These are phyloP conservation scores for Phainopepla nitens DNA, from an alignment of 2,113 vertebrate genomes.

Conservation along the genomic window DNA sequence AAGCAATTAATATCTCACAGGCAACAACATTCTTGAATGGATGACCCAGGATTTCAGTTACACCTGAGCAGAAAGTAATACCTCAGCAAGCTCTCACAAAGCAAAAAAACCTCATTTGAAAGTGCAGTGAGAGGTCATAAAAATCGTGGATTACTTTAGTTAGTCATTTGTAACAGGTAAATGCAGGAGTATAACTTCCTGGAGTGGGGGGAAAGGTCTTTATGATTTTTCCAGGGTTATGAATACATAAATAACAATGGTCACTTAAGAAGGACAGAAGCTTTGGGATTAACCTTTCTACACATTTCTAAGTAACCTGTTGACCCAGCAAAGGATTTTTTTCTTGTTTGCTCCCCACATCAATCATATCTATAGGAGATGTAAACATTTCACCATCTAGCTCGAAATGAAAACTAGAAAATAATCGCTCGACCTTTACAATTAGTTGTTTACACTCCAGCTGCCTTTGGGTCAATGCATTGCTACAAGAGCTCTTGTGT, in stretches of 20 bases:
- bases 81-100: not conserved
- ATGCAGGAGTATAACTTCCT: conserved; percentile 60
- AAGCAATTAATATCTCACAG: conserved; percentile 68
- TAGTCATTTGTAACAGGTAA: conserved; percentile 67
- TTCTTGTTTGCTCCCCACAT: conserved; percentile 32
- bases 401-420: conserved; percentile 56
- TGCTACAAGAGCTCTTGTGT: not conserved
- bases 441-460: conserved; percentile 38
- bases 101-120: conserved; percentile 18
- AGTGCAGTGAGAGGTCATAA: conserved; percentile 59
- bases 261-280: conserved; percentile 18
- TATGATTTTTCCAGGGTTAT: conserved; percentile 39
- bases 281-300: conserved; percentile 51
- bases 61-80: conserved; percentile 66
- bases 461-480: not conserved
- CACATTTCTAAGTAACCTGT: conserved; percentile 25
- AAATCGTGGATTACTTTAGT: conserved; percentile 59
- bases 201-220: conserved; percentile 11
- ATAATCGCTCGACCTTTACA: conserved; percentile 1
- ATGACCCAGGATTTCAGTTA: conserved; percentile 62
- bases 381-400: conserved; percentile 42
- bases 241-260: conserved; percentile 51
- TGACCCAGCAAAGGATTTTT: conserved; percentile 34
- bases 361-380: conserved; percentile 37
- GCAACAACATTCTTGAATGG: conserved; percentile 30